These are phyloP conservation scores for Drosophila kambysellisi DNA, from an alignment of 2,888 invertebrate species.

Conservation along the genomic window DNA sequence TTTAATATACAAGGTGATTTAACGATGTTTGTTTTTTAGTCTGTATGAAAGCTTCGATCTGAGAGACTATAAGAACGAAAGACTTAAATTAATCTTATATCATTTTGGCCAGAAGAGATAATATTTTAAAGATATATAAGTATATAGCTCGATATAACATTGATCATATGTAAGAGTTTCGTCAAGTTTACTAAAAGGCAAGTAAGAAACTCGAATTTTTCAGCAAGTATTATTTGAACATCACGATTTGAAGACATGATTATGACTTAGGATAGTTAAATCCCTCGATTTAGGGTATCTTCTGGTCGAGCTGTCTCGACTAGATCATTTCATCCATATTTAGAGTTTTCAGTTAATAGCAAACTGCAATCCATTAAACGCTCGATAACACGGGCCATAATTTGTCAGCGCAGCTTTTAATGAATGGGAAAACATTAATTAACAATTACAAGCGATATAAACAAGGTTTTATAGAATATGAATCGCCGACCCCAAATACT, in stretches of 20 bases:
- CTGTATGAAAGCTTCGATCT: background rate
- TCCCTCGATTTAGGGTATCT: background rate
- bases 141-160: background rate
- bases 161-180: background rate
- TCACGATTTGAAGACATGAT: background rate
- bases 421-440: constrained; percentile 65
- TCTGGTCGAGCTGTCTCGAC: background rate
- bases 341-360: constrained; percentile 51
- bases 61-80: too few relatives aligned
- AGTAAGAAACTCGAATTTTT: background rate
- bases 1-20: background rate
- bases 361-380: constrained; percentile 51
- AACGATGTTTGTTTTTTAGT: background rate
- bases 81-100: too few relatives aligned
- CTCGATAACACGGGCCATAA: constrained; percentile 66
- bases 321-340: constrained; percentile 5
- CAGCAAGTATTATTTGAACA: background rate
- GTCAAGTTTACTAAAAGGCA: background rate
- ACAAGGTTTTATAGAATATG: constrained; percentile 58
- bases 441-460: constrained; percentile 64
- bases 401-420: constrained; percentile 68
- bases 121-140: background rate
- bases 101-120: background rate
- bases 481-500: constrained; percentile 24
- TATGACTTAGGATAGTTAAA: background rate